Percentiles rank a stretch among this genome's conserved stretches.
phyloP scores from a whole-genome alignment of 2,797 vertebrate species.

The Fundulus diaphanus region DNA sequence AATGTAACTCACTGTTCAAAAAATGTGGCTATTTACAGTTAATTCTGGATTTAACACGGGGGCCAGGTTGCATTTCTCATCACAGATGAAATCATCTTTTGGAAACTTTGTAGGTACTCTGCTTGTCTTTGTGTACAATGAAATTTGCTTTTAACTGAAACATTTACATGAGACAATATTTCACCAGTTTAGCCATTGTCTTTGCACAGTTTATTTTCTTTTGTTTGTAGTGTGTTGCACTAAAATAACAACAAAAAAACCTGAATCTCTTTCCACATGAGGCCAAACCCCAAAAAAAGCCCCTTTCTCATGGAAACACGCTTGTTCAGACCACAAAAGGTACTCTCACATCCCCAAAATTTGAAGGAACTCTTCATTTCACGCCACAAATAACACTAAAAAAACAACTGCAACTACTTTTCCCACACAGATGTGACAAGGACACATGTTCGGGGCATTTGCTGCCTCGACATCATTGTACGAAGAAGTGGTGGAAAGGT shows the following conservation, averaged over 20 bases:
- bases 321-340: slow-evolving; percentile 54
- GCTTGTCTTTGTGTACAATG: not conserved
- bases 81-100: not conserved
- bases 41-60: not conserved
- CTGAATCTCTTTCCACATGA: slow-evolving; percentile 35
- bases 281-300: slow-evolving; percentile 48
- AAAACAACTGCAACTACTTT: slow-evolving; percentile 39
- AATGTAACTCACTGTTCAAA: not conserved
- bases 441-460: slow-evolving; percentile 43
- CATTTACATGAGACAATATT: not conserved
- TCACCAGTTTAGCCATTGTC: not conserved
- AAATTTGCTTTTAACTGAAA: not conserved
- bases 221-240: slow-evolving; percentile 43
- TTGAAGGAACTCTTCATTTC: slow-evolving; percentile 66
- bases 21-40: not conserved
- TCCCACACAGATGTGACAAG: slow-evolving; percentile 43
- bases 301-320: slow-evolving; percentile 56
- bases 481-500: slow-evolving; percentile 72
- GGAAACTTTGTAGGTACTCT: too few relatives aligned
- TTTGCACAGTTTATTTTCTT: slow-evolving; percentile 15
- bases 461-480: slow-evolving; percentile 46
- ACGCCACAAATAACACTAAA: slow-evolving; percentile 54
- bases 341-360: slow-evolving; percentile 75
- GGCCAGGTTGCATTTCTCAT: not conserved
- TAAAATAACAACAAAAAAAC: slow-evolving; percentile 31